Evolutionary conservation across 2,888 invertebrate species (phyloP), one percentile per base, ranked within the genome.

Genomic region (Beris chalybata): DNA sequence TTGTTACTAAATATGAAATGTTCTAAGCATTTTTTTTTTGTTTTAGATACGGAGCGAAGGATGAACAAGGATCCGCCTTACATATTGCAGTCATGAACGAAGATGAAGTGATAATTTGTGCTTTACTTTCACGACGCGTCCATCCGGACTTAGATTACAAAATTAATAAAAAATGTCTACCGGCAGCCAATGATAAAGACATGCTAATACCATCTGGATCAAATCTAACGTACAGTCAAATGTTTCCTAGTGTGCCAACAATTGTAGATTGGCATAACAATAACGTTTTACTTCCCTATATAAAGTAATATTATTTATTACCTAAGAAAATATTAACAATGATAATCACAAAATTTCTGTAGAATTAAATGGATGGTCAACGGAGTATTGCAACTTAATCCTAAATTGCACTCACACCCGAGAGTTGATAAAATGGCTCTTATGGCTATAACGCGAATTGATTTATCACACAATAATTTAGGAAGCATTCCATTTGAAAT

Each of bases 221-320:
- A 50, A 85, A 86, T 29, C 85, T 91, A 45, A 91, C 92, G 0
- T 92, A 91, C 78, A 90, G 89, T 72, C 86, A 90, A 9, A 84
- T 93, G 73, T 92, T 92, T 76, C 93, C 96, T 1, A 88, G 89
- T 71, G 88, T 88, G 9, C 88, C 95, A 0, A 92, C 93, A 1
- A 91, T 92, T 86, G 86, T 97, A 58, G 93, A 95, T 79, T 98
- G 97, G 97, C 92, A 96, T 72, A 89, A 91, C 74, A 77, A 91
- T 72, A 86, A 85, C 72, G 88, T 87, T 72, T 85, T 85, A 68
- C 79, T 93, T 66, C 85, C 86, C n/a, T 85, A 87, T 72, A 85
- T 95, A 11, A 90, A 83, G 78, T 84, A 65, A 72, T 75, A 71
- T 31, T n/a, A 29, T 15, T 47, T 7, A 31, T 55, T 53, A 13